A percentile compares a stretch with the other conserved stretches of the same genome.
These are phyloP conservation scores for Geodia barretti DNA, from an alignment of 37 sponge, comb jelly and placozoan genomes.

Conservation along the genomic window DNA sequence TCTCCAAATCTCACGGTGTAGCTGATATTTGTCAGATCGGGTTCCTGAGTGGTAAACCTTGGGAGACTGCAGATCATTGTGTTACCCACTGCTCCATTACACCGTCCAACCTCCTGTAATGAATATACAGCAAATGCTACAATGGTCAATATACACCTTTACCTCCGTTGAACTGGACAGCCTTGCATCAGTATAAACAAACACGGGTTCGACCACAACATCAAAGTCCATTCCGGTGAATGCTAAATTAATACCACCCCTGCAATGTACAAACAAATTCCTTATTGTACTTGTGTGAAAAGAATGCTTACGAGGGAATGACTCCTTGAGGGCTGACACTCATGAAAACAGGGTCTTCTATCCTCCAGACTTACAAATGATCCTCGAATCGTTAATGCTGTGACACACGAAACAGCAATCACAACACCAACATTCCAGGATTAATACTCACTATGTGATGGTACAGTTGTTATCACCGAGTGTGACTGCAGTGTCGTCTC, in stretches of 20 bases:
- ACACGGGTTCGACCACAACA: constrained; percentile 33
- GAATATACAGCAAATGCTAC: background rate
- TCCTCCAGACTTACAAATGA: background rate
- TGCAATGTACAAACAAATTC: constrained; percentile 1
- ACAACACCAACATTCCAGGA: background rate
- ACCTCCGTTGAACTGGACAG: too few species aligned
- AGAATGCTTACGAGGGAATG: background rate
- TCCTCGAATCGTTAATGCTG: background rate
- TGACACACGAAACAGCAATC: too few species aligned
- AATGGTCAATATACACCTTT: constrained; percentile 1
- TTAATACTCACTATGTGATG: constrained; percentile 2
- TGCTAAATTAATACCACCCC: constrained; percentile 56
- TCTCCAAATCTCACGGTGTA: constrained; percentile 30
- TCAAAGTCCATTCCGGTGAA: constrained; percentile 58
- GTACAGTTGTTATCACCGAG: constrained; percentile 10
- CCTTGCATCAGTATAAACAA: constrained; percentile 9
- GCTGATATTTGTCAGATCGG: constrained; percentile 7
- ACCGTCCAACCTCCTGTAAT: too few species aligned
- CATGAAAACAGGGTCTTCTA: constrained; percentile 14
- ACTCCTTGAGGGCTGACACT: background rate
- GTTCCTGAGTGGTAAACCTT: too few species aligned
- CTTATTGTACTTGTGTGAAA: background rate
- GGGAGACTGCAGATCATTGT: too few species aligned
- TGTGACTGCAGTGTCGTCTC: constrained; percentile 25
- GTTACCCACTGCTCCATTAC: too few species aligned